Conservation (phyloP, 2,113 vertebrate species). For the Xiphias gladius region DNA sequence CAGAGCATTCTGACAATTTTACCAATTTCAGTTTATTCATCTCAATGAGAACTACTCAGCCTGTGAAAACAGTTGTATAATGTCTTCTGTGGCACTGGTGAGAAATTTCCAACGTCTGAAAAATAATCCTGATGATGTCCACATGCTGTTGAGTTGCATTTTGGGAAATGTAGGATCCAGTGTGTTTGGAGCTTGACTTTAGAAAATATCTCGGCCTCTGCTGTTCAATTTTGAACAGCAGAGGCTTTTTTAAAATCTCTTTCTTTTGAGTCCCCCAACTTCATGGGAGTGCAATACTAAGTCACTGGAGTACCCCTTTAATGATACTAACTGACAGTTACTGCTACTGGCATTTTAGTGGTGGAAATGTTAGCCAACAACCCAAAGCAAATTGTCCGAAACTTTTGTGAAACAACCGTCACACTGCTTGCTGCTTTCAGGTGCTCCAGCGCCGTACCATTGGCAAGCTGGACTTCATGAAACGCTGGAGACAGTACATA, state of each 20-base stretch:
- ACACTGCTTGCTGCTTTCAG: constrained; percentile 67
- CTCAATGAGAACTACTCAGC: background rate
- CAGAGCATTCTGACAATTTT: background rate
- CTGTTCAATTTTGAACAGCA: background rate
- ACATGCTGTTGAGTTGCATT: background rate
- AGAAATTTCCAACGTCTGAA: background rate
- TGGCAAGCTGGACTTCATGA: constrained; percentile 92
- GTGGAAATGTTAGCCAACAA: background rate
- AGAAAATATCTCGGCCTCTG: background rate
- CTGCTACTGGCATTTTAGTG: background rate
- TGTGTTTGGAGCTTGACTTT: background rate
- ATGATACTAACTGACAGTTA: background rate
- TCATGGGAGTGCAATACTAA: background rate
- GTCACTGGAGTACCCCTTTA: background rate
- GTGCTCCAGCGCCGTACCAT: constrained; percentile 90
- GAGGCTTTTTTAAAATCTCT: background rate
- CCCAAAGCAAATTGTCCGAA: constrained; percentile 4
- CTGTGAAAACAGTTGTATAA: background rate
- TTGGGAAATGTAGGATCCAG: background rate
- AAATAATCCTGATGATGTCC: background rate
- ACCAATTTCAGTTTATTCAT: background rate
- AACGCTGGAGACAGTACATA: constrained; percentile 89
- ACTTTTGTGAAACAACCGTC: constrained; percentile 22
- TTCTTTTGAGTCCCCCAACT: background rate
- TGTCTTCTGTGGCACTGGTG: background rate